These are phyloP conservation scores for Diaphora mendica DNA, from an alignment of 2,888 invertebrate genomes.

Conservation along the genomic window DNA sequence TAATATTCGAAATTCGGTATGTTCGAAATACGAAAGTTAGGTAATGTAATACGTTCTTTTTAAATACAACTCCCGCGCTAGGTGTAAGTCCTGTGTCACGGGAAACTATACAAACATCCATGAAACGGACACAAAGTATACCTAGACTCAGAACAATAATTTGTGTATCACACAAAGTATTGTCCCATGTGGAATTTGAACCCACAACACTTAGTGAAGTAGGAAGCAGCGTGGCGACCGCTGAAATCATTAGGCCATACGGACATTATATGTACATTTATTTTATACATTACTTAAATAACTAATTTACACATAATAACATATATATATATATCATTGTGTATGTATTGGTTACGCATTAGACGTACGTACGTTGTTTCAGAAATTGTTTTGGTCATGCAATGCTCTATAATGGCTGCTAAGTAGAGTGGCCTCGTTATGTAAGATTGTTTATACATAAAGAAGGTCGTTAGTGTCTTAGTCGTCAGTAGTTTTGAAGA, in stretches of 20 bases:
- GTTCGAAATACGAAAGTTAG: too few relatives aligned
- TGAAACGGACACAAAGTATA: too few relatives aligned
- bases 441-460: conserved; percentile 72
- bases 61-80: too few relatives aligned
- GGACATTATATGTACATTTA: background rate
- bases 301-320: background rate
- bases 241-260: background rate
- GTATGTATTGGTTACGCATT: conserved; percentile 54
- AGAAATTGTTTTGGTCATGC: conserved; percentile 69
- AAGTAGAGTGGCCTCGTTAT: conserved; percentile 70
- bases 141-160: too few relatives aligned
- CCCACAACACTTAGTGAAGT: too few relatives aligned
- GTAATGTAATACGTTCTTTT: too few relatives aligned
- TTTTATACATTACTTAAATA: background rate
- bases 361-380: conserved; percentile 51
- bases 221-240: too few relatives aligned
- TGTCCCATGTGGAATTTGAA: too few relatives aligned
- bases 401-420: conserved; percentile 61
- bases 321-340: conserved; percentile 23
- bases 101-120: too few relatives aligned
- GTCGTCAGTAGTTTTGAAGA: conserved; percentile 43
- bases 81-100: too few relatives aligned
- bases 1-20: too few relatives aligned
- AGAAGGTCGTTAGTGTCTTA: conserved; percentile 63
- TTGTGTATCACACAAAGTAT: too few relatives aligned